phyloP scores from a whole-genome alignment of 2,888 invertebrate genomes.

The Eulithis prunata region DNA sequence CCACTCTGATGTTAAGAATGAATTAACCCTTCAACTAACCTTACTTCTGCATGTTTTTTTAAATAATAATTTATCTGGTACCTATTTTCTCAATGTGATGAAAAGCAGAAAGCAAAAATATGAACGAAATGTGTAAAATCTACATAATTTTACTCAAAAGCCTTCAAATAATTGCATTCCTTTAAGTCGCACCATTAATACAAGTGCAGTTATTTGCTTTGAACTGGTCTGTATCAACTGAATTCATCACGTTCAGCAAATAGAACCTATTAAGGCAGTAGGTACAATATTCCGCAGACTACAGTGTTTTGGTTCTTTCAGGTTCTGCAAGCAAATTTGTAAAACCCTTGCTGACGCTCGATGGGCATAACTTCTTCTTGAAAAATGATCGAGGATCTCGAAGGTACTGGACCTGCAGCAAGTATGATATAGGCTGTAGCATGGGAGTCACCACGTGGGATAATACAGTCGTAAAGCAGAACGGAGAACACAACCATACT shows the following conservation, averaged over 20 bases:
- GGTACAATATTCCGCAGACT: slow-evolving; percentile 4
- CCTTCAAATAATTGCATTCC: too few relatives aligned
- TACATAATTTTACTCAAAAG: too few relatives aligned
- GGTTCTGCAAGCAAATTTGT: slow-evolving; percentile 41
- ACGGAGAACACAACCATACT: slow-evolving; percentile 40
- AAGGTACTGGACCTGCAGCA: slow-evolving; percentile 49
- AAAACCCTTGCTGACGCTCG: slow-evolving; percentile 45
- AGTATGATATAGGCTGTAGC: slow-evolving; percentile 46
- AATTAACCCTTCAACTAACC: too few relatives aligned
- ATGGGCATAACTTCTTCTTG: slow-evolving; percentile 46
- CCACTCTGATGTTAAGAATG: too few relatives aligned
- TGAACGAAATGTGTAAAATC: too few relatives aligned
- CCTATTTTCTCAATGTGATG: too few relatives aligned
- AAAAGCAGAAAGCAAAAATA: too few relatives aligned
- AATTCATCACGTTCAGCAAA: slow-evolving; percentile 2
- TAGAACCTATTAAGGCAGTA: slow-evolving; percentile 2
- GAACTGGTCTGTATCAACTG: not conserved
- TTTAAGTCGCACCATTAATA: too few relatives aligned
- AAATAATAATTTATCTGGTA: too few relatives aligned
- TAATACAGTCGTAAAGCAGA: slow-evolving; percentile 39
- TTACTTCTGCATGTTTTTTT: too few relatives aligned
- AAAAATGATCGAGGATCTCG: slow-evolving; percentile 41
- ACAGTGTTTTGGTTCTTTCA: slow-evolving; percentile 24
- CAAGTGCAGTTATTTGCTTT: not conserved
- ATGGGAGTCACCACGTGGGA: slow-evolving; percentile 45